These are phyloP conservation scores for Grantiella picta DNA, from an alignment of 2,113 vertebrate species.

Conservation along the genomic window DNA sequence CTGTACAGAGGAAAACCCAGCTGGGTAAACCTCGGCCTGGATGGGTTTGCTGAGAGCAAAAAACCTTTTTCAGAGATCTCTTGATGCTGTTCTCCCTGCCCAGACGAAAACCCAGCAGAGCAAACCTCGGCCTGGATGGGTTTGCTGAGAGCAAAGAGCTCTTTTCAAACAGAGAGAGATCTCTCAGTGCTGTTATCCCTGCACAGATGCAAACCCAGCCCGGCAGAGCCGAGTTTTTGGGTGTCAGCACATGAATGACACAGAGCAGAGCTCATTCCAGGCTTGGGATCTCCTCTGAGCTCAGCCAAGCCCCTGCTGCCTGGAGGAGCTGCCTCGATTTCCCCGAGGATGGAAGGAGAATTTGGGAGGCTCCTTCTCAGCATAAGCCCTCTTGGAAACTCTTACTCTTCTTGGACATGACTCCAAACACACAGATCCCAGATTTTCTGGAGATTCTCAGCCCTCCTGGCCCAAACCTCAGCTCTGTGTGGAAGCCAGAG, in stretches of 20 bases:
- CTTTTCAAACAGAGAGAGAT: neutral
- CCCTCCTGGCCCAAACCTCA: conserved; percentile 28
- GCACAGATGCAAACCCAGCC: neutral
- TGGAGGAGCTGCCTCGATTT: neutral
- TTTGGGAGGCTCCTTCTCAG: neutral
- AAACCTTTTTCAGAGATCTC: too few relatives aligned
- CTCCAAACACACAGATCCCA: neutral
- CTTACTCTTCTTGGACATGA: neutral
- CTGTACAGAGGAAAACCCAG: too few relatives aligned
- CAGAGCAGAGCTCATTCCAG: neutral
- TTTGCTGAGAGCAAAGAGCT: too few relatives aligned
- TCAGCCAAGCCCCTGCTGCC: neutral
- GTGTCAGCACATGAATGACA: neutral
- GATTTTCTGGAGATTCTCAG: conserved; percentile 2
- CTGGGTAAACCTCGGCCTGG: too few relatives aligned
- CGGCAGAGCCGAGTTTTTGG: neutral
- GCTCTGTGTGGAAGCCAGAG: conserved; percentile 26
- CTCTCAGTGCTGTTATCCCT: neutral
- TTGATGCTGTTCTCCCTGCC: too few relatives aligned
- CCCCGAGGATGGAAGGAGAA: neutral
- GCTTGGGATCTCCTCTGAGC: neutral
- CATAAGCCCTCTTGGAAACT: neutral
- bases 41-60: too few relatives aligned
- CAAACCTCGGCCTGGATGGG: too few relatives aligned
- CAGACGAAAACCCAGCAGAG: too few relatives aligned